These are phyloP conservation scores for Thunnus albacares DNA, from an alignment of 2,797 vertebrate genomes.

Conservation along the genomic window DNA sequence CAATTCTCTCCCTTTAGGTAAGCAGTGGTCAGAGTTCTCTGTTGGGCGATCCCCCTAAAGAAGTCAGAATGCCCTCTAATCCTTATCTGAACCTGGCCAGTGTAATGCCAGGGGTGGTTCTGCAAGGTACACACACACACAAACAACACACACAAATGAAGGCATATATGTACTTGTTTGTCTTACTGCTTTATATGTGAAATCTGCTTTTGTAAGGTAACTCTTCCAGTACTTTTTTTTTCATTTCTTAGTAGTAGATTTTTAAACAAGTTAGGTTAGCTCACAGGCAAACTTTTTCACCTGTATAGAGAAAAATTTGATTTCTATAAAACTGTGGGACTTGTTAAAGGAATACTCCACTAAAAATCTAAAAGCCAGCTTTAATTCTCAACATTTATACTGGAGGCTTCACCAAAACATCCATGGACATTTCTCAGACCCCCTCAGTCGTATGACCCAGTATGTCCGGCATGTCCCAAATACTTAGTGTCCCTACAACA, in stretches of 20 bases:
- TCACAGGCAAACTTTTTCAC: not conserved
- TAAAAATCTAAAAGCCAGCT: too few species aligned
- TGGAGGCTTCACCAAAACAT: too few species aligned
- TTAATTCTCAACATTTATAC: too few species aligned
- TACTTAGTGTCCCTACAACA: too few species aligned
- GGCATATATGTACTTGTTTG: not conserved
- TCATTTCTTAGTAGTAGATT: too few species aligned
- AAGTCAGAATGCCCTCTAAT: slow-evolving; percentile 95
- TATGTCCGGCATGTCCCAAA: too few species aligned
- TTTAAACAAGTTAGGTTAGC: not conserved
- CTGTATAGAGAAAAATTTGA: not conserved
- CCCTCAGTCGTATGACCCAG: too few species aligned
- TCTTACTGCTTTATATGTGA: not conserved
- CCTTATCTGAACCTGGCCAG: slow-evolving; percentile 97
- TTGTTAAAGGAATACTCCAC: not conserved
- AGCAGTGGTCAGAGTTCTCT: slow-evolving; percentile 91
- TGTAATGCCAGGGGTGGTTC: slow-evolving; percentile 92
- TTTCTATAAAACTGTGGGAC: not conserved
- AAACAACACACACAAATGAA: slow-evolving; percentile 5
- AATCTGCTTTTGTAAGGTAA: not conserved
- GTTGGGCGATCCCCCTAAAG: slow-evolving; percentile 95
- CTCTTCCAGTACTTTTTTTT: not conserved
- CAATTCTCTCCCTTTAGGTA: slow-evolving; percentile 68
- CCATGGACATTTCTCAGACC: too few species aligned
- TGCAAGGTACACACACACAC: slow-evolving; percentile 83